Conservation (phyloP, 2,113 vertebrate species). For the Cyanoliseus patagonus region DNA sequence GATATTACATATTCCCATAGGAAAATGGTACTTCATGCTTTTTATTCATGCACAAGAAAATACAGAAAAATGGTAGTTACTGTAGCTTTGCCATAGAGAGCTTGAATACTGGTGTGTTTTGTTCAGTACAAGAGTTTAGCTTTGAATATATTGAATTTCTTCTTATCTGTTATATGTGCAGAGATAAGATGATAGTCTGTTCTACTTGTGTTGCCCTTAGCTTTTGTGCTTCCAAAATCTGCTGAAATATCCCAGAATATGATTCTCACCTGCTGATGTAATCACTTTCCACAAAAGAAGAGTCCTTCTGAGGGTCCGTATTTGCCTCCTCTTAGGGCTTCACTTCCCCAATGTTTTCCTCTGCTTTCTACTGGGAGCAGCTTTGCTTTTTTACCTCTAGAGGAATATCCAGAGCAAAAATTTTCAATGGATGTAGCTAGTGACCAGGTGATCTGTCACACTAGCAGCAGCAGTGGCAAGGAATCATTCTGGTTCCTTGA, state of each 20-base stretch:
- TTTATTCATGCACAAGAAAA: neutral
- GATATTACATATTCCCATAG: neutral
- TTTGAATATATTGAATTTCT: neutral
- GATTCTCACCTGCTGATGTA: neutral
- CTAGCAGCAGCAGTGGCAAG: neutral
- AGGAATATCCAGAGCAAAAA: neutral
- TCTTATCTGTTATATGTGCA: neutral
- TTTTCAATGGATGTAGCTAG: neutral
- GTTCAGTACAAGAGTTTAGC: neutral
- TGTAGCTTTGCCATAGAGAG: neutral
- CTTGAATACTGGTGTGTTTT: neutral
- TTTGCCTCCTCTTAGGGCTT: neutral
- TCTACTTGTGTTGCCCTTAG: neutral
- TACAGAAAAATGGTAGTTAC: neutral
- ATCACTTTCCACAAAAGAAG: neutral
- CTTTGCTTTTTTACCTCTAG: neutral
- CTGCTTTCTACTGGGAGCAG: neutral
- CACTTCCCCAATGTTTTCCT: neutral
- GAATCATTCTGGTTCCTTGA: neutral
- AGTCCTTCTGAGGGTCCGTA: neutral
- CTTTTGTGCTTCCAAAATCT: neutral
- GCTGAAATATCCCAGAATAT: neutral
- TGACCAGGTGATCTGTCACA: neutral
- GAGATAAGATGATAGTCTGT: neutral
- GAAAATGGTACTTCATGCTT: neutral